Evolutionary conservation across 2,888 invertebrate genomes (phyloP).

Genomic region (Drosophila neutralis): DNA sequence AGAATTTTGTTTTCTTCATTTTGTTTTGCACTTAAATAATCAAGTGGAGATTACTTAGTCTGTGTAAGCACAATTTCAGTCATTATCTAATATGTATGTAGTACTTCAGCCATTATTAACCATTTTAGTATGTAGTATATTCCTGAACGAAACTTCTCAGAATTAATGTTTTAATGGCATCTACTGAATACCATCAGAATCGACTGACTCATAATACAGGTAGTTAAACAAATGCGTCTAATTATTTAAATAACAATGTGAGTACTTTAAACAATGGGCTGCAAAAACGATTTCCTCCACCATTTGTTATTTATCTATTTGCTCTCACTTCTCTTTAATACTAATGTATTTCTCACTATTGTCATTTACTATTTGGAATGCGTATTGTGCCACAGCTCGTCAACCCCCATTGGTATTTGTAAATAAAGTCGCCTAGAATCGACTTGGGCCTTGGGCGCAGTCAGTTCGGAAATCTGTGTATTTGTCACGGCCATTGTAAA

Average conservation of each 20-base stretch:
- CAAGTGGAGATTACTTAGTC: not conserved
- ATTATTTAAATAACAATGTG: constrained; percentile 52
- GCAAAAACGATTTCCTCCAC: constrained; percentile 31
- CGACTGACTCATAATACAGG: not conserved
- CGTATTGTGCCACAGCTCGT: constrained; percentile 15
- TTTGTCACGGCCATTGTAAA: constrained; percentile 67
- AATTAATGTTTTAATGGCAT: constrained; percentile 2
- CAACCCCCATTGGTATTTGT: constrained; percentile 15
- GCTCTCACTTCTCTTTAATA: constrained; percentile 27
- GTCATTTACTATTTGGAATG: constrained; percentile 38
- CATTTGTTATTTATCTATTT: constrained; percentile 36
- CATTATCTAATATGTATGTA: constrained; percentile 4
- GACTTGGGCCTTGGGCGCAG: constrained; percentile 37
- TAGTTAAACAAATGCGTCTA: constrained; percentile 41
- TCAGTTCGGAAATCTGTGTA: constrained; percentile 43
- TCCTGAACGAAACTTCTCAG: constrained; percentile 3
- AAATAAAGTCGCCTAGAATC: constrained; percentile 52
- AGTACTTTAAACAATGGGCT: constrained; percentile 50
- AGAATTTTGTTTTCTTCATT: not conserved
- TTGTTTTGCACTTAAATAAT: not conserved
- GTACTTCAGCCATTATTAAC: not conserved
- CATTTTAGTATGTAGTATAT: not conserved
- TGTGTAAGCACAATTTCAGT: not conserved
- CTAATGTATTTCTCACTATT: constrained; percentile 52
- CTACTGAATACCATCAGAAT: not conserved